Evolutionary conservation across 2,113 vertebrate genomes (phyloP).

Genomic region (Perognathus longimembris): DNA sequence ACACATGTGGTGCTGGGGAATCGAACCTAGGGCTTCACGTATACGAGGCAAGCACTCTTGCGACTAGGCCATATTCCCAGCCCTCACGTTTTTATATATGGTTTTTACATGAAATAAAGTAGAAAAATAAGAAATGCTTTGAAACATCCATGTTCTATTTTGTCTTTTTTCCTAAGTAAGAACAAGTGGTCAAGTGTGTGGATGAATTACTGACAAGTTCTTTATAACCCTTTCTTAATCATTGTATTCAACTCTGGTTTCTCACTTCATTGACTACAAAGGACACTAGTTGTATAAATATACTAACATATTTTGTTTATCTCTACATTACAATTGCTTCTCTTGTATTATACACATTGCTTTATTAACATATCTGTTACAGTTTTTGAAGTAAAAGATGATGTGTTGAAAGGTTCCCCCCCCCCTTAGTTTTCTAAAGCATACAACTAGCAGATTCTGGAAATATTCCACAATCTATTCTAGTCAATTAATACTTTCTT

Average conservation of each 20-base stretch:
- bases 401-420: neutral
- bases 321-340: constrained; percentile 39
- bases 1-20: too few species aligned
- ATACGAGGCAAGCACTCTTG: too few species aligned
- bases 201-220: neutral
- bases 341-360: neutral
- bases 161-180: neutral
- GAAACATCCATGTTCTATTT: neutral
- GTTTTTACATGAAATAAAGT: neutral
- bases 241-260: neutral
- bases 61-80: too few species aligned
- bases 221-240: neutral
- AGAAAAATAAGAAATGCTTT: neutral
- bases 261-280: constrained; percentile 20
- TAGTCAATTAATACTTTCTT: neutral
- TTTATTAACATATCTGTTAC: constrained; percentile 59
- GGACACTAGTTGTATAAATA: constrained; percentile 9
- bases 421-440: neutral
- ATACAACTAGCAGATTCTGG: constrained; percentile 28
- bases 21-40: too few species aligned
- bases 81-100: too few species aligned
- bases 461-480: constrained; percentile 18
- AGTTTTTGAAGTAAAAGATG: constrained; percentile 37
- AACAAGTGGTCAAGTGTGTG: neutral
- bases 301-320: constrained; percentile 35